These are phyloP conservation scores for Ellobium chinense DNA, from an alignment of 2,888 invertebrate species.

Conservation along the genomic window DNA sequence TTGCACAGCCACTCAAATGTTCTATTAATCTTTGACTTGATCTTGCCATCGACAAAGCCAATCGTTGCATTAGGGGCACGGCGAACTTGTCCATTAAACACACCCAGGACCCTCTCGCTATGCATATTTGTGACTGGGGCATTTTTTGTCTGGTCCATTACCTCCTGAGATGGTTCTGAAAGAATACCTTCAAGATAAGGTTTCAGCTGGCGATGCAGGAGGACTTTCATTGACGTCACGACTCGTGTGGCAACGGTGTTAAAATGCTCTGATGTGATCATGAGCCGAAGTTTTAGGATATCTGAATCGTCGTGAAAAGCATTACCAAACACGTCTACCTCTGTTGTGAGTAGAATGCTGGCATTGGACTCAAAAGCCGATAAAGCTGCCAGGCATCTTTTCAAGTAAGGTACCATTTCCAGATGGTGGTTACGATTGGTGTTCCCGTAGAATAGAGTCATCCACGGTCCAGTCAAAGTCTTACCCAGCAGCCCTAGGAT, in stretches of 20 bases:
- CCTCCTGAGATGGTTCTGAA: not conserved
- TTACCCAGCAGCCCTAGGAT: not conserved
- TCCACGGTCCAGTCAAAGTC: not conserved
- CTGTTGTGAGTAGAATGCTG: not conserved
- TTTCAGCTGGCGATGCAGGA: not conserved
- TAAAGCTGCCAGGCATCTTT: not conserved
- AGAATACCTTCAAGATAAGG: not conserved
- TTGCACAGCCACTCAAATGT: not conserved
- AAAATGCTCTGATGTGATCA: not conserved
- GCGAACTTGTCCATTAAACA: not conserved
- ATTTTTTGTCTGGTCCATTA: not conserved
- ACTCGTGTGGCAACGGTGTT: not conserved
- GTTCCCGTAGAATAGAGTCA: not conserved
- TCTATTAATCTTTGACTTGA: not conserved
- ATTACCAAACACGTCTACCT: not conserved
- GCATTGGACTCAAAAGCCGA: not conserved
- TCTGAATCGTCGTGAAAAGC: not conserved
- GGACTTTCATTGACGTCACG: not conserved
- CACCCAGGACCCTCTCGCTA: not conserved
- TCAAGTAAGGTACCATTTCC: not conserved
- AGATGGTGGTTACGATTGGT: not conserved
- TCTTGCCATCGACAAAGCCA: slow-evolving; percentile 9
- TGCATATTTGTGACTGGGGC: not conserved
- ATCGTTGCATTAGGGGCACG: slow-evolving; percentile 13
- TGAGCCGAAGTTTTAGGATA: not conserved